Conservation (phyloP, 2,888 invertebrate genomes). For the Drosophila flavopinicola region DNA sequence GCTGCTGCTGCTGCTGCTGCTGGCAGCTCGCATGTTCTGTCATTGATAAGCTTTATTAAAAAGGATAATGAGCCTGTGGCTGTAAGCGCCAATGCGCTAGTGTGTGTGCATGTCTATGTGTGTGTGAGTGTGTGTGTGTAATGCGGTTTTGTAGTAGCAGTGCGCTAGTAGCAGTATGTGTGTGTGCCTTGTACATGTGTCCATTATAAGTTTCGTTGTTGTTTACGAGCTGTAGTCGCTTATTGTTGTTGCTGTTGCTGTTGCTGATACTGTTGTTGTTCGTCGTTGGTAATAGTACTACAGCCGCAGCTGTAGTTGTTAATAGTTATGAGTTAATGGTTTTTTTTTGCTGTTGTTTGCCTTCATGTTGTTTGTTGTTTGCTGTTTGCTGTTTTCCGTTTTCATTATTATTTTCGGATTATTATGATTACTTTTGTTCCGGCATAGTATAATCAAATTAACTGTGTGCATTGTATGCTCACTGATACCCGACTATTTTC, state of each 20-base stretch:
- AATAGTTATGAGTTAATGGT: constrained; percentile 80
- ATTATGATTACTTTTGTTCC: constrained; percentile 76
- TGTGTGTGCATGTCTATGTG: constrained; percentile 15
- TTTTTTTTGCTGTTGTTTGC: constrained; percentile 73
- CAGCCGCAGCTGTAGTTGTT: constrained; percentile 60
- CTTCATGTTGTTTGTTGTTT: constrained; percentile 47
- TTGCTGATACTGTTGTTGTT: constrained; percentile 7
- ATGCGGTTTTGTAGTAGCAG: constrained; percentile 60
- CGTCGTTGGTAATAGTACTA: constrained; percentile 5
- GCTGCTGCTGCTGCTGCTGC: constrained; percentile 56
- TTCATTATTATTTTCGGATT: constrained; percentile 78
- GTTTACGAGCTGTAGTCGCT: constrained; percentile 72
- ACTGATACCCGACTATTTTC: constrained; percentile 1
- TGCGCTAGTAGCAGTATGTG: constrained; percentile 22
- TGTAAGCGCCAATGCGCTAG: constrained; percentile 30
- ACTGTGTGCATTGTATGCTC: constrained; percentile 37
- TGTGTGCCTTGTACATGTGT: constrained; percentile 68
- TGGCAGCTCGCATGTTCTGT: constrained; percentile 78
- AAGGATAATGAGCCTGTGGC: constrained; percentile 77
- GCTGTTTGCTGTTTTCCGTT: constrained; percentile 48
- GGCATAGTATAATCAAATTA: constrained; percentile 75
- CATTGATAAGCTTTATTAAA: constrained; percentile 81
- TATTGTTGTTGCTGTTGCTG: constrained; percentile 21
- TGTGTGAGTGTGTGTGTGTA: constrained; percentile 36
- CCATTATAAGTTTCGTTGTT: constrained; percentile 78